Percentiles rank a stretch among this genome's conserved stretches.
phyloP scores from a whole-genome alignment of 2,113 vertebrate species.

The Bostrychus sinensis region DNA sequence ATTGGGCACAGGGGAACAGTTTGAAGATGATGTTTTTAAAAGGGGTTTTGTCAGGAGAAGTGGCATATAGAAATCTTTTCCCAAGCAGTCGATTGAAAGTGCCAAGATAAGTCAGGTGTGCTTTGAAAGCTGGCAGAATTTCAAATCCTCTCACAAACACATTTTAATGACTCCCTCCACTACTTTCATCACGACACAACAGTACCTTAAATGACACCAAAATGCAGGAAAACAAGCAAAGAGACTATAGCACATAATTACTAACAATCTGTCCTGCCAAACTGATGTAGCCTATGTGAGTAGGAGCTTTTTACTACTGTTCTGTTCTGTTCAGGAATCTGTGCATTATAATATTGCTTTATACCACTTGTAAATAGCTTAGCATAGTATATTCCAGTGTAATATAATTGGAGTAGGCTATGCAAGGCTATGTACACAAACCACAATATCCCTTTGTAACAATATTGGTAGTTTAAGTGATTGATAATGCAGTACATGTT shows the following conservation, averaged over 20 bases:
- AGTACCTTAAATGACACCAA: not conserved
- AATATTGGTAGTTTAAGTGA: too few relatives aligned
- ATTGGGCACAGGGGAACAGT: not conserved
- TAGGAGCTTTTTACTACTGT: too few relatives aligned
- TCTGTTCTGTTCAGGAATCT: too few relatives aligned
- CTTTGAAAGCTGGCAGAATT: not conserved
- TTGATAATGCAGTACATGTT: too few relatives aligned
- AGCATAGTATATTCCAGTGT: too few relatives aligned
- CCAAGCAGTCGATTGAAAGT: not conserved
- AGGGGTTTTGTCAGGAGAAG: not conserved
- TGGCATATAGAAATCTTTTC: not conserved
- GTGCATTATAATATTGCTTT: too few relatives aligned
- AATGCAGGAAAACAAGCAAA: not conserved
- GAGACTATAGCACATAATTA: not conserved
- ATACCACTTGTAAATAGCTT: too few relatives aligned
- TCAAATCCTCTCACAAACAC: not conserved
- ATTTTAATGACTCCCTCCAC: not conserved
- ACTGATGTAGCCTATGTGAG: not conserved
- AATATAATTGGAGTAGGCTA: too few relatives aligned
- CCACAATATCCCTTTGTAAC: too few relatives aligned
- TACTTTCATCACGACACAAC: not conserved
- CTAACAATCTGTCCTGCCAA: not conserved
- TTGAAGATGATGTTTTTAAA: not conserved
- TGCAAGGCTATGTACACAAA: too few relatives aligned
- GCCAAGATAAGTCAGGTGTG: not conserved